Base-by-base conservation (phyloP, 2,797 vertebrate genomes). In the Parambassis ranga region DNA sequence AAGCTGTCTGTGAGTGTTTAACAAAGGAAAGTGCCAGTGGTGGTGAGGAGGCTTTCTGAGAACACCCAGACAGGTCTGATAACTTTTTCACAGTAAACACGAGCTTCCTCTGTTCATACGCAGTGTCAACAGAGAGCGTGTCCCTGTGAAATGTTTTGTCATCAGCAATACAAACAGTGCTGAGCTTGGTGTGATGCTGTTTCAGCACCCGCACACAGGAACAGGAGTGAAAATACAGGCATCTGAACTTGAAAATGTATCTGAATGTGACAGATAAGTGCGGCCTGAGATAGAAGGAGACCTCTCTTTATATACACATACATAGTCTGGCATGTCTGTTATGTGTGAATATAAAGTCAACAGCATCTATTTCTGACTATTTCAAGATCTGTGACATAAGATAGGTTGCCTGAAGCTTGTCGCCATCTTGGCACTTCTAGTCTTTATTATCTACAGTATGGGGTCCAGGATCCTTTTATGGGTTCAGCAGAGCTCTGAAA, bases 31-130 rank as follows among this genome's bases (percentile, higher is more conserved):
- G 31, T 18, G n/a, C n/a, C n/a, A n/a, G 16, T 16, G 43, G 11
- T 11, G 16, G 6, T 13, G 59, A 19, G 56, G 49, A 46, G 23
- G 66, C 42, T 56, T 57, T 44, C 66, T 44, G 51, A 38, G 63
- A 76, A 70, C 53, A 44, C 28, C 32, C 59, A 71, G 67, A 89
- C 86, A 75, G 87, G 87, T 90, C 70, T 44, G 86, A 78, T 86
- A 66, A 78, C 74, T 86, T 81, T 38, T 58, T n/a, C 7, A 75
- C 69, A 69, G 82, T 87, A 86, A 88, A 90, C 87, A 87, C 0
- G 6, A 53, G 56, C 70, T 69, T 79, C 61, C 59, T 78, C 10
- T 1, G 63, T 23, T 18, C 52, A 83, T 70, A 65, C 22, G 51
- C 60, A 72, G 68, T 65, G 75, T 88, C 80, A 90, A 89, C 85